Base-by-base conservation (phyloP, 1,140 invertebrate species). In the Platyscapa corneri region DNA sequence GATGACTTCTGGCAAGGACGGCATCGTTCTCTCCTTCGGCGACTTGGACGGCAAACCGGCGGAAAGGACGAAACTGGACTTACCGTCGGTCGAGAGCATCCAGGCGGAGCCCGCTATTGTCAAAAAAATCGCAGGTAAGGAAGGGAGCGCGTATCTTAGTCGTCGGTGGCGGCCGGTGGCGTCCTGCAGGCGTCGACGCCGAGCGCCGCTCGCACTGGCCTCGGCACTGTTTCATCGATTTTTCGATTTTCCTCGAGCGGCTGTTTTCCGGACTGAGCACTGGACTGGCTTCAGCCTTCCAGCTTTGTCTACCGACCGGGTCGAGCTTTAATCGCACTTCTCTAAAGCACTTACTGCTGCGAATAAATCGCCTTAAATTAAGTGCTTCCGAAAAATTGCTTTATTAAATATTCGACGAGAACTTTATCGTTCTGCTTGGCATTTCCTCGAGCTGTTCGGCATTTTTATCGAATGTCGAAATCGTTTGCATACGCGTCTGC, bases 41-140 rank as follows among this genome's bases (percentile, higher is more conserved):
- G 77, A 34, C 10, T 27, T 81, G 1, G 86, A 89, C 12, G 88
- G 77, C 8, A 87, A 87, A 30, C 70, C 70, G n/a, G 80, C 77
- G 86, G 80, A 86, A 39, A 32, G 46, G 34, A 86, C 67, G 84
- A 90, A 89, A 75, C 8, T 90, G 34, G 88, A 89, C 12, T 79
- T 87, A 42, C 46, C 87, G 0, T 46, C 86, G 12, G 85, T 39
- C 76, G 87, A 89, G 3, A 84, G n/a, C 3, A 60, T 91, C 18
- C 89, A 88, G 32, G 81, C 88, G 27, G 90, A 90, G n/a, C 84
- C 87, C 0, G 88, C 82, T 0, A 87, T 90, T 27, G 88, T 91
- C 0, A 89, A 91, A 76, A 92, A 92, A 88, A 87, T 92, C 16
- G 90, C 89, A 87, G 91, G 91, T 92, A 87, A 89, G 89, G 53